Percentiles rank a stretch among this genome's conserved stretches.
phyloP scores from a whole-genome alignment of 2,888 invertebrate genomes.

The Caenorhabditis imperialis region DNA sequence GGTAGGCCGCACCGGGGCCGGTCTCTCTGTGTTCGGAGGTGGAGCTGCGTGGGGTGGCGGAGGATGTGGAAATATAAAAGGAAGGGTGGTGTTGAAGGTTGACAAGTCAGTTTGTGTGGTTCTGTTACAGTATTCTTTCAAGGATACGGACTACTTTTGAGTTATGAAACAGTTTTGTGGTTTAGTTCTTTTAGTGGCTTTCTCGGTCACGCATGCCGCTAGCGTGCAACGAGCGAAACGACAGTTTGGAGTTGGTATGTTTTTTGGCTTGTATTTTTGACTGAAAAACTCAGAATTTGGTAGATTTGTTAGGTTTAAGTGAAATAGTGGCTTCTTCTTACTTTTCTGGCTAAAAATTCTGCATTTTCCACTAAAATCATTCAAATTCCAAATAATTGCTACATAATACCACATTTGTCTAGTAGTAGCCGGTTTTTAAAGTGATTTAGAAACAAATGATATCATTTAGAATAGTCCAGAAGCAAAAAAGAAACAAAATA shows the following conservation, averaged over 20 bases:
- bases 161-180: constrained; percentile 50
- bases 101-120: constrained; percentile 12
- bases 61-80: constrained; percentile 44
- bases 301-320: too few species aligned
- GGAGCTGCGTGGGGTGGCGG: constrained; percentile 33
- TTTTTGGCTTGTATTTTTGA: constrained; percentile 6
- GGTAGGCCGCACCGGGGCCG: constrained; percentile 12
- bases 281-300: too few species aligned
- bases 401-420: too few species aligned
- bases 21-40: constrained; percentile 50
- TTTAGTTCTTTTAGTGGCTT: constrained; percentile 33
- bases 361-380: too few species aligned
- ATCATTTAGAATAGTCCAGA: too few species aligned
- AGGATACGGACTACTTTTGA: constrained; percentile 38
- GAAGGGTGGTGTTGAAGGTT: constrained; percentile 19
- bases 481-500: too few species aligned
- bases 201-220: constrained; percentile 25
- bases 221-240: constrained; percentile 43
- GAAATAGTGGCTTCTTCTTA: too few species aligned
- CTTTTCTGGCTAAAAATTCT: too few species aligned
- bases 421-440: too few species aligned
- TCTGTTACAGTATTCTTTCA: constrained; percentile 36
- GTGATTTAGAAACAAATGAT: too few species aligned
- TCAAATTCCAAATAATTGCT: too few species aligned
- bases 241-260: constrained; percentile 49